Evolutionary conservation across 2,888 invertebrate genomes (phyloP).

Genomic region (Malthinus flaveolus): DNA sequence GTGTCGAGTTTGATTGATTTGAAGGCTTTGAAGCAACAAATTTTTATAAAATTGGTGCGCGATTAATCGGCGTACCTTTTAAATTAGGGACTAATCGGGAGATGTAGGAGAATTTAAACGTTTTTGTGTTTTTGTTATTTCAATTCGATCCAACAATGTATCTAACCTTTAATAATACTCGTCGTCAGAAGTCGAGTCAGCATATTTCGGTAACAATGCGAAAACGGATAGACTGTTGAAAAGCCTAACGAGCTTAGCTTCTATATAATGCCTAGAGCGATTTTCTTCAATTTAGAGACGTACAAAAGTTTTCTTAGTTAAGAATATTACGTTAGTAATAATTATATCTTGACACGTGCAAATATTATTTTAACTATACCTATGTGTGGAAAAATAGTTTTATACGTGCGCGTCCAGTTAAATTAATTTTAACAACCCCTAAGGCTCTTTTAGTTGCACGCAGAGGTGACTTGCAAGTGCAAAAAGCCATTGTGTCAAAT

Average conservation of each 20-base stretch:
- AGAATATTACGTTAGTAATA: constrained; percentile 8
- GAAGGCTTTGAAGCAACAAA: too few species aligned
- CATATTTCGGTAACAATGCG: constrained; percentile 21
- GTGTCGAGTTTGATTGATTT: too few species aligned
- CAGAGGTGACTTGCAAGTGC: too few species aligned
- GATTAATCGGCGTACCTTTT: too few species aligned
- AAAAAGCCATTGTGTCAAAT: too few species aligned
- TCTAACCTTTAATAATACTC: constrained; percentile 2
- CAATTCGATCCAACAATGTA: neutral
- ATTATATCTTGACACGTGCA: neutral
- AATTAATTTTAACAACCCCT: too few species aligned
- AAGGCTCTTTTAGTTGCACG: too few species aligned
- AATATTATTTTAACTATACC: too few species aligned
- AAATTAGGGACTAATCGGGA: too few species aligned
- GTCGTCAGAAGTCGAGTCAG: constrained; percentile 18
- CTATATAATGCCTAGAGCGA: constrained; percentile 16
- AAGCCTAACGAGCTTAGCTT: constrained; percentile 17
- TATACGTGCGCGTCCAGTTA: too few species aligned
- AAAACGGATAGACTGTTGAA: constrained; percentile 14
- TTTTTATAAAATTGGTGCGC: too few species aligned
- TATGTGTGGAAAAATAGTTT: too few species aligned
- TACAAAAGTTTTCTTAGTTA: constrained; percentile 13
- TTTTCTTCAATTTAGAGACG: constrained; percentile 13
- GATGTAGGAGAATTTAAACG: neutral
- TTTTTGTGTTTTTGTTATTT: neutral